These are phyloP conservation scores for Protophormia terraenovae DNA, from an alignment of 2,888 invertebrate genomes.

Conservation along the genomic window DNA sequence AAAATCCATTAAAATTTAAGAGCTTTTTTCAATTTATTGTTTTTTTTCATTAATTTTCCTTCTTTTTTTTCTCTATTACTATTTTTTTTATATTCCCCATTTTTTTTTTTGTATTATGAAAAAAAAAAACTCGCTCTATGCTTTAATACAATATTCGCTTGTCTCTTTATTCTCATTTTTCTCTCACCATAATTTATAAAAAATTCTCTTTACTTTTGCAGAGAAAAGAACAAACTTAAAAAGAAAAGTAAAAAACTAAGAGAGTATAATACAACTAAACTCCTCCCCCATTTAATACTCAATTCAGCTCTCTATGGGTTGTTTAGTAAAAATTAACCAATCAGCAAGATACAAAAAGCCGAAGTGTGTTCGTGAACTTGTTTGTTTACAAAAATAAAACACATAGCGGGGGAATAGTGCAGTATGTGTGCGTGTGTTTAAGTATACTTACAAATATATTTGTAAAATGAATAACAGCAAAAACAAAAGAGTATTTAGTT, in stretches of 20 bases:
- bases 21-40: background rate
- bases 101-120: background rate
- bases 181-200: background rate
- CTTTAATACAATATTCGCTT: background rate
- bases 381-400: background rate
- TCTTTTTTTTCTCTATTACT: background rate
- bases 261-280: conserved; percentile 15
- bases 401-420: background rate
- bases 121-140: background rate
- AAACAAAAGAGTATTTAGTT: too few relatives aligned
- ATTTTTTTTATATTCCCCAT: background rate
- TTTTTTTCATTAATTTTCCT: background rate
- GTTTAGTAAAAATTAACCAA: conserved; percentile 26
- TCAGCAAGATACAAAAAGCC: conserved; percentile 33
- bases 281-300: conserved; percentile 17
- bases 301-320: conserved; percentile 38
- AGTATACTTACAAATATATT: too few relatives aligned
- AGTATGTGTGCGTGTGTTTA: too few relatives aligned
- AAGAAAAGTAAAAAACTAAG: background rate
- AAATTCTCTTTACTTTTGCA: background rate
- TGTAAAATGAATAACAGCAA: too few relatives aligned
- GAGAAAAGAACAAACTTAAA: background rate
- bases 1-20: background rate
- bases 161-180: background rate
- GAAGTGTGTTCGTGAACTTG: conserved; percentile 52